These are phyloP conservation scores for Bettongia penicillata DNA, from an alignment of 2,113 vertebrate species.

Conservation along the genomic window DNA sequence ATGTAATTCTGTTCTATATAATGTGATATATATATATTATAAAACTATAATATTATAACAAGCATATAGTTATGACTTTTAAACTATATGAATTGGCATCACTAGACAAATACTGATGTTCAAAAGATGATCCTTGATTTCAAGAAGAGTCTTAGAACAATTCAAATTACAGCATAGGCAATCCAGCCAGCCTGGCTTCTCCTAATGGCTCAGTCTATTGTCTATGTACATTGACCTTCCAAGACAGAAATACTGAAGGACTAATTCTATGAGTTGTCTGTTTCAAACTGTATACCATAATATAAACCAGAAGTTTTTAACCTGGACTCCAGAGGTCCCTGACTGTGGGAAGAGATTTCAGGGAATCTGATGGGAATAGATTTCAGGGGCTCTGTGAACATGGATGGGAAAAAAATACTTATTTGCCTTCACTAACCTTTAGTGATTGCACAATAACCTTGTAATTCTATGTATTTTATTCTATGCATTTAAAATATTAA, in stretches of 20 bases:
- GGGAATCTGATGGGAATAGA: neutral
- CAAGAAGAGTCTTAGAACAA: neutral
- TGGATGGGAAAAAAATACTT: neutral
- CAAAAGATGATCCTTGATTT: neutral
- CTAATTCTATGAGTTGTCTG: neutral
- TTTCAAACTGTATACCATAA: neutral
- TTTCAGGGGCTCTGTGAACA: neutral
- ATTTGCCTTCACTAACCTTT: neutral
- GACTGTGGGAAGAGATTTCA: neutral
- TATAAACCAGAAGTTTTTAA: neutral
- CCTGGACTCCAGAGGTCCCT: neutral
- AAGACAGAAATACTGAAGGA: neutral
- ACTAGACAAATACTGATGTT: neutral
- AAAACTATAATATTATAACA: neutral
- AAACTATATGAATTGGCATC: neutral
- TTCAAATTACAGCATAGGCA: neutral
- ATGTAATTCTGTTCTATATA: too few relatives aligned
- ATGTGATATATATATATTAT: too few relatives aligned
- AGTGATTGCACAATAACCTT: too few relatives aligned
- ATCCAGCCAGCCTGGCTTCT: neutral
- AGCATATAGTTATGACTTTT: neutral
- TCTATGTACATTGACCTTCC: neutral
- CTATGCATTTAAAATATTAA: neutral
- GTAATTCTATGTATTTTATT: neutral
- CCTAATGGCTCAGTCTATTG: neutral